phyloP scores from a whole-genome alignment of 2,797 vertebrate species.

The Hirundo rustica region DNA sequence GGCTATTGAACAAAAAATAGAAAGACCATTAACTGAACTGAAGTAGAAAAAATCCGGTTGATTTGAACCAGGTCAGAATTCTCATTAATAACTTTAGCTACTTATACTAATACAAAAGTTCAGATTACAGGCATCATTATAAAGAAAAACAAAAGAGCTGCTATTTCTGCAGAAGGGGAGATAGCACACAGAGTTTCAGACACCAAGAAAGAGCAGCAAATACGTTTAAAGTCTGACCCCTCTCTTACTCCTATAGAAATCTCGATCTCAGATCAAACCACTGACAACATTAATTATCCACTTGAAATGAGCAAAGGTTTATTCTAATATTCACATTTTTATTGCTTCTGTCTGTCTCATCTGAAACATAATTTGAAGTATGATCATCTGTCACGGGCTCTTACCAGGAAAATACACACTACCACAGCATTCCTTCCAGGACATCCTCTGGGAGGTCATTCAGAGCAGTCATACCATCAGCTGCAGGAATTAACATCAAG shows the following conservation, averaged over 20 bases:
- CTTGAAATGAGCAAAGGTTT: constrained; percentile 22
- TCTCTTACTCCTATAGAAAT: not conserved
- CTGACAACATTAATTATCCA: not conserved
- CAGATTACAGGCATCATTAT: not conserved
- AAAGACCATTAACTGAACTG: not conserved
- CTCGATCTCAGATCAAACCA: not conserved
- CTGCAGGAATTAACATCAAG: constrained; percentile 11
- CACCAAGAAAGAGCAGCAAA: not conserved
- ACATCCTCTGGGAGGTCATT: constrained; percentile 25
- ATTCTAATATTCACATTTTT: constrained; percentile 33
- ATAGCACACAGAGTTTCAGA: not conserved
- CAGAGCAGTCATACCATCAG: not conserved
- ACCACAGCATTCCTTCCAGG: not conserved
- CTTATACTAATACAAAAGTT: constrained; percentile 14
- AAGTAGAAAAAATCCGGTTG: constrained; percentile 1
- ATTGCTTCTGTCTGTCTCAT: not conserved
- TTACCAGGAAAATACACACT: not conserved
- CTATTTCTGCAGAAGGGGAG: not conserved
- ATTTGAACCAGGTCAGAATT: constrained; percentile 38
- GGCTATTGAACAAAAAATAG: not conserved
- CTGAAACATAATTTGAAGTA: constrained; percentile 5
- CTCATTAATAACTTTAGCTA: constrained; percentile 12
- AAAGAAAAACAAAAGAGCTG: constrained; percentile 19
- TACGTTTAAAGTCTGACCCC: not conserved
- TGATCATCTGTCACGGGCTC: not conserved